phyloP scores from a whole-genome alignment of 2,797 vertebrate genomes.

The Champsocephalus esox region DNA sequence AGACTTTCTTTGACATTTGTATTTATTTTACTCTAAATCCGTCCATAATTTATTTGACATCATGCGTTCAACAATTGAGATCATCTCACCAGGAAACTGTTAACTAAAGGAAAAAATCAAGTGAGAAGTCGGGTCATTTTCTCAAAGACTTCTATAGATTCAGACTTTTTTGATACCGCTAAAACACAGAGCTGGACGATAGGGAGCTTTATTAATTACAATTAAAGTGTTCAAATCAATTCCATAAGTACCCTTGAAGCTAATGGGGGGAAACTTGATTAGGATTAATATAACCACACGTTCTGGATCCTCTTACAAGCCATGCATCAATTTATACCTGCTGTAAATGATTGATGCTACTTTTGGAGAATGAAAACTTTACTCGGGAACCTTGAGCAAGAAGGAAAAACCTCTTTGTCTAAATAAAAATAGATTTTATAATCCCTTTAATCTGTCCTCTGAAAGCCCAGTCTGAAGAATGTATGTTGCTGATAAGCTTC shows the following conservation, averaged over 20 bases:
- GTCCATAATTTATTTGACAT: no score
- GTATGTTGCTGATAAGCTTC: background rate
- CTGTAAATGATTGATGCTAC: background rate
- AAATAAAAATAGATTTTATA: background rate
- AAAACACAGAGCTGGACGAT: background rate
- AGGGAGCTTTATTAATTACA: background rate
- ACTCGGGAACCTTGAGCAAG: background rate
- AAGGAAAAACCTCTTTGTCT: background rate
- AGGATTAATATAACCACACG: background rate
- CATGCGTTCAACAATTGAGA: no score
- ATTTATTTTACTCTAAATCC: no score
- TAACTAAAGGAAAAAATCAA: no score
- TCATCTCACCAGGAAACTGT: no score
- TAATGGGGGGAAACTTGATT: background rate
- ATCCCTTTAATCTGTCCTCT: background rate
- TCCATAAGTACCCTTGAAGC: background rate
- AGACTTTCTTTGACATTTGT: no score
- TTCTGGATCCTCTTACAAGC: background rate
- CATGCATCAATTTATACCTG: conserved; percentile 1
- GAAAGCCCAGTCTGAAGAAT: background rate
- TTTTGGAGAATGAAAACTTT: background rate
- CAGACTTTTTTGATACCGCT: no score
- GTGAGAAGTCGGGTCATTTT: no score
- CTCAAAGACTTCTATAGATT: no score
- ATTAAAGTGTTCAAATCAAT: background rate